Evolutionary conservation across 2,888 invertebrate genomes (phyloP).

Genomic region (Phytoseiulus persimilis): DNA sequence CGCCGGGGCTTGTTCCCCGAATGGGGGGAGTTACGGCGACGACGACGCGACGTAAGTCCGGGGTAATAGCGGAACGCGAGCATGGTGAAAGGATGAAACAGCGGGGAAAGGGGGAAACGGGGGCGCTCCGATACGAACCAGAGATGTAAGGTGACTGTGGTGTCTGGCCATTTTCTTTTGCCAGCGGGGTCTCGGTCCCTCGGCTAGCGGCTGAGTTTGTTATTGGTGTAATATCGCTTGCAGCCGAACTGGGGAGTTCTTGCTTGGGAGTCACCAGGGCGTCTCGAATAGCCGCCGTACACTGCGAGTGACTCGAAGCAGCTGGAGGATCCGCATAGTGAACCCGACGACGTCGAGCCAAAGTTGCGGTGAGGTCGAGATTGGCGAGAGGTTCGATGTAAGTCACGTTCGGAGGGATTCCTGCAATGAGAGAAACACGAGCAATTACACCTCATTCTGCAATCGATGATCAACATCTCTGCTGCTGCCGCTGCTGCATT

Average conservation of each 20-base stretch:
- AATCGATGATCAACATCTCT: too few relatives aligned
- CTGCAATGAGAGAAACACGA: slow-evolving; percentile 7
- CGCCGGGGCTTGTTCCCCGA: not conserved
- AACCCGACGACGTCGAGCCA: slow-evolving; percentile 31
- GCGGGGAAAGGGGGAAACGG: not conserved
- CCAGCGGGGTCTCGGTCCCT: not conserved
- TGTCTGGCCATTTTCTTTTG: slow-evolving; percentile 20
- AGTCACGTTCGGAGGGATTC: slow-evolving; percentile 36
- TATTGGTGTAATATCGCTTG: slow-evolving; percentile 30
- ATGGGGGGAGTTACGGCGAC: not conserved
- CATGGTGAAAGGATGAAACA: not conserved
- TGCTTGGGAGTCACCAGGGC: slow-evolving; percentile 28
- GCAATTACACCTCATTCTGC: not conserved
- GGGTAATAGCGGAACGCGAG: too few relatives aligned
- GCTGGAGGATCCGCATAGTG: slow-evolving; percentile 37
- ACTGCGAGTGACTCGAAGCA: slow-evolving; percentile 29
- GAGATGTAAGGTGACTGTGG: slow-evolving; percentile 35
- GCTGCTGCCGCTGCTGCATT: too few relatives aligned
- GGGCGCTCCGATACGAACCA: not conserved
- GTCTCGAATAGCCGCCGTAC: slow-evolving; percentile 36
- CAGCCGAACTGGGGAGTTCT: slow-evolving; percentile 33
- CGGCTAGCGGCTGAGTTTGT: slow-evolving; percentile 19
- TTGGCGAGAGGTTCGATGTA: slow-evolving; percentile 34
- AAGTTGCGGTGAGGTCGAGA: slow-evolving; percentile 24
- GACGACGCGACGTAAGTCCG: too few relatives aligned